Percentiles rank a stretch among this genome's conserved stretches.
Evolutionary conservation across 1,140 invertebrate genomes (phyloP).

Genomic region (Diprion similis): DNA sequence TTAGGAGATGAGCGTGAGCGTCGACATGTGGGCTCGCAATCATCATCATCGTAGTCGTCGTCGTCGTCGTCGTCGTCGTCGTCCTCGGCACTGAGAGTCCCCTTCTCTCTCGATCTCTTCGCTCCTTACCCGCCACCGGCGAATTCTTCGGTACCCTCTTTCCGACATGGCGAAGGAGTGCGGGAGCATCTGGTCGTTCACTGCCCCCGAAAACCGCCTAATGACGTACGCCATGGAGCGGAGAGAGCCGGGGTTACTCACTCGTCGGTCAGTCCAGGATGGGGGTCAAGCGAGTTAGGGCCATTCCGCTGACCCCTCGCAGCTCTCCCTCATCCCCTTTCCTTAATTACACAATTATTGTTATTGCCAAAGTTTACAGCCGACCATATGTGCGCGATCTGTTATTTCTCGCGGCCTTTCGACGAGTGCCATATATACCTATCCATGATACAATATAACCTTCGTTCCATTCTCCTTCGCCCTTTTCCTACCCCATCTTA

Average conservation of each 20-base stretch:
- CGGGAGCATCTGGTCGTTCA: slow-evolving; percentile 46
- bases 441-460: too few species aligned
- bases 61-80: slow-evolving; percentile 48
- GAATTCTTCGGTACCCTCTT: not conserved
- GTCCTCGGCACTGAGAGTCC: not conserved
- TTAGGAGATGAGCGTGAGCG: slow-evolving; percentile 38
- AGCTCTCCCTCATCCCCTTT: slow-evolving; percentile 16
- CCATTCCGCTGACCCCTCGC: slow-evolving; percentile 36
- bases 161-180: not conserved
- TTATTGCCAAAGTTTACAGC: slow-evolving; percentile 43
- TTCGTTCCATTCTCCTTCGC: too few species aligned
- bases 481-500: too few species aligned
- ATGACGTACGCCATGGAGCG: slow-evolving; percentile 48
- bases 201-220: slow-evolving; percentile 39
- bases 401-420: not conserved
- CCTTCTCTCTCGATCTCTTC: not conserved
- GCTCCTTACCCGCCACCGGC: too few species aligned
- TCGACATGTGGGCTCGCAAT: slow-evolving; percentile 51
- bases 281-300: slow-evolving; percentile 42
- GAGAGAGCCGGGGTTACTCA: slow-evolving; percentile 22
- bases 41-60: slow-evolving; percentile 38
- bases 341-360: slow-evolving; percentile 53
- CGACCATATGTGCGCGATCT: slow-evolving; percentile 11
- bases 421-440: slow-evolving; percentile 14
- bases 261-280: slow-evolving; percentile 18